phyloP scores from a whole-genome alignment of 2,113 vertebrate species.

The Antigone vipio region DNA sequence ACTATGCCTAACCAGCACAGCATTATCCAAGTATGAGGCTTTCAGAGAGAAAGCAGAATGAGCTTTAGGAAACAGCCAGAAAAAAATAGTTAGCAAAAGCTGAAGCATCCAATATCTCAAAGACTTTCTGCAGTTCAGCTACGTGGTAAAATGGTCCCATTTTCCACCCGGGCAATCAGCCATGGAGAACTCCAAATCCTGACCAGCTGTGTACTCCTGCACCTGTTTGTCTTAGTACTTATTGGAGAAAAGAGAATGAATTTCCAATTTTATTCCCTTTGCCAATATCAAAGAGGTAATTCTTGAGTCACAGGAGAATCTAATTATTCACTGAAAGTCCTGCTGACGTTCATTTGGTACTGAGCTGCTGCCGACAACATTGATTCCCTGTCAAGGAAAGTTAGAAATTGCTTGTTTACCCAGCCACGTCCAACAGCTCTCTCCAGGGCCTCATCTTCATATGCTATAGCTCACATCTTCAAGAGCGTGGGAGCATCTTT shows the following conservation, averaged over 20 bases:
- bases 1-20: not conserved
- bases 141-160: not conserved
- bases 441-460: not conserved
- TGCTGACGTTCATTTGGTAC: not conserved
- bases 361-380: constrained; percentile 2
- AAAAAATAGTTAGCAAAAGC: not conserved
- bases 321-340: not conserved
- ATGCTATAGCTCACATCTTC: not conserved
- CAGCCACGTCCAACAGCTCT: not conserved
- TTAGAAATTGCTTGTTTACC: constrained; percentile 23
- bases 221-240: not conserved
- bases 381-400: not conserved
- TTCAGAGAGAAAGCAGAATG: not conserved
- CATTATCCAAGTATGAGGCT: not conserved
- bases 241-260: not conserved
- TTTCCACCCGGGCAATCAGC: not conserved
- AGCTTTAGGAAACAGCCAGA: not conserved
- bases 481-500: not conserved
- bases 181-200: not conserved
- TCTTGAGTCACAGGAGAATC: not conserved
- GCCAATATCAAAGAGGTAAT: not conserved
- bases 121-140: not conserved
- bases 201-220: not conserved
- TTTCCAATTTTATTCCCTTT: not conserved
- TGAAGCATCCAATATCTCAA: not conserved